Conservation (phyloP, 2,113 vertebrate genomes). For the Elephantulus edwardii region DNA sequence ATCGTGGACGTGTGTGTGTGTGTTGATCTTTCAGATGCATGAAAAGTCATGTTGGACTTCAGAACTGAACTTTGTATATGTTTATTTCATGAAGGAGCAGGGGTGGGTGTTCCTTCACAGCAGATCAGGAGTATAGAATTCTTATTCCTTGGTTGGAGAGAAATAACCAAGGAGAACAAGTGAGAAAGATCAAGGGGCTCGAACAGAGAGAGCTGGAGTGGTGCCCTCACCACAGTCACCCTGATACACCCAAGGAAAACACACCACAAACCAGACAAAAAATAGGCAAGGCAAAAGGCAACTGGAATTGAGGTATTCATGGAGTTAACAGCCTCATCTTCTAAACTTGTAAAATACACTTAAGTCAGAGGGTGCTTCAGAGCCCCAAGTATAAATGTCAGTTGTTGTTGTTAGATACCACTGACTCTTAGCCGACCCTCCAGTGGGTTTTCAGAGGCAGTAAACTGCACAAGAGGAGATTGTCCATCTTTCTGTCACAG, state of each 20-base stretch:
- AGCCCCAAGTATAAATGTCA: not conserved
- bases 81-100: not conserved
- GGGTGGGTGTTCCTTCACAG: too few species aligned
- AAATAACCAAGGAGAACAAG: too few species aligned
- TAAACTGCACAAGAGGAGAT: too few species aligned
- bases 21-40: not conserved
- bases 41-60: rapidly evolving
- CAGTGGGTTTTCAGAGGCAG: too few species aligned
- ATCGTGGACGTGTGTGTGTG: too few species aligned
- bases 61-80: rapidly evolving
- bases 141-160: not conserved
- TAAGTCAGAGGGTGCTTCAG: not conserved
- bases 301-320: not conserved
- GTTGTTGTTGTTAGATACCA: too few species aligned
- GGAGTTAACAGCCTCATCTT: too few species aligned
- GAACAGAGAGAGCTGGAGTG: not conserved
- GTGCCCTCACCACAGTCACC: rapidly evolving
- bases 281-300: not conserved
- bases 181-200: not conserved
- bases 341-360: not conserved
- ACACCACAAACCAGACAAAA: not conserved
- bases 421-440: too few species aligned
- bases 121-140: not conserved
- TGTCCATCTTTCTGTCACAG: too few species aligned
- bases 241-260: not conserved